Evolutionary conservation across 2,113 vertebrate genomes (phyloP).

Genomic region (Cairina moschata): DNA sequence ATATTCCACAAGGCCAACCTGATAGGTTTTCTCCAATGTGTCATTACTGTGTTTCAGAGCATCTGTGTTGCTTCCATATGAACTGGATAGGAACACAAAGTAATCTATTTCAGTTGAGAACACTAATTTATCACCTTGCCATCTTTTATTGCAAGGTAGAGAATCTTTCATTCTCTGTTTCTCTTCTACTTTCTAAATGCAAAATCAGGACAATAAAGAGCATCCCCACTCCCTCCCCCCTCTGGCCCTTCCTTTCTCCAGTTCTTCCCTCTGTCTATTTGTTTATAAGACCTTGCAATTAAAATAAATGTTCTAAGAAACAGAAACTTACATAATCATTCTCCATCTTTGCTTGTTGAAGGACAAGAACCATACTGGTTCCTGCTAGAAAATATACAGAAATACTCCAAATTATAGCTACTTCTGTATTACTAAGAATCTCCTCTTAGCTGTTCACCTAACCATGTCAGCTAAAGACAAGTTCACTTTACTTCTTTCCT

Average conservation of each 20-base stretch:
- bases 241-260: neutral
- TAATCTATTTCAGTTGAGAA: constrained; percentile 98
- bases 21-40: constrained; percentile 86
- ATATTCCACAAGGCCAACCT: constrained; percentile 45
- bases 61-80: constrained; percentile 91
- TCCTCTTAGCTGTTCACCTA: neutral
- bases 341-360: constrained; percentile 11
- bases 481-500: neutral
- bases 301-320: constrained; percentile 20
- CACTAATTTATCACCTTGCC: constrained; percentile 99
- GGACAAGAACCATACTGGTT: neutral
- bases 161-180: constrained; percentile 65
- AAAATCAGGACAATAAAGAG: constrained; percentile 44
- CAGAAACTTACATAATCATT: neutral
- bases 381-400: neutral
- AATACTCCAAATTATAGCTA: neutral
- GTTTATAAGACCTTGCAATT: constrained; percentile 18
- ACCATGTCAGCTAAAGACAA: neutral
- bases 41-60: constrained; percentile 91
- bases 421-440: neutral
- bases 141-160: constrained; percentile 85
- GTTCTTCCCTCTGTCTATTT: neutral
- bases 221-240: neutral
- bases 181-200: constrained; percentile 14
- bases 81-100: constrained; percentile 89